phyloP scores from a whole-genome alignment of 2,797 vertebrate genomes.

The Borostomias antarcticus region DNA sequence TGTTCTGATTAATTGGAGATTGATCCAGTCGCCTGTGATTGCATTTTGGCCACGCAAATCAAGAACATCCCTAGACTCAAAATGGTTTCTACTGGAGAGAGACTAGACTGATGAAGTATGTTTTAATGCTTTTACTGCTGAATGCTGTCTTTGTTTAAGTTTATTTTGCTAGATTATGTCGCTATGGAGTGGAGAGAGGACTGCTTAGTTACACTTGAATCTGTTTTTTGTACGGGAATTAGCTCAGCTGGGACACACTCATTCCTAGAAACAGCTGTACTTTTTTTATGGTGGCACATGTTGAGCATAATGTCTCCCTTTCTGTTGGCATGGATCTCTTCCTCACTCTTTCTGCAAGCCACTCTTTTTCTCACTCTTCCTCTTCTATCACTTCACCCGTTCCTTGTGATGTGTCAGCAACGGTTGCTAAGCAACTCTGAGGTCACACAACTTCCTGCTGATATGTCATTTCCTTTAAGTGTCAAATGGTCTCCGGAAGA shows the following conservation, averaged over 20 bases:
- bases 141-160: constrained; percentile 39
- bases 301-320: background rate
- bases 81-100: too few species aligned
- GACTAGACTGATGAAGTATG: background rate
- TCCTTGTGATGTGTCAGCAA: constrained; percentile 50
- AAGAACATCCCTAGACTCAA: too few species aligned
- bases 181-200: too few species aligned
- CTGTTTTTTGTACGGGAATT: background rate
- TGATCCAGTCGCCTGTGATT: too few species aligned
- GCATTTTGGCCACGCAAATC: too few species aligned
- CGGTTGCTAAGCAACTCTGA: constrained; percentile 59
- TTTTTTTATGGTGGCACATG: background rate
- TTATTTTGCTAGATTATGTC: background rate
- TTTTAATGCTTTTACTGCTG: constrained; percentile 11
- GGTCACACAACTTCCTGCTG: constrained; percentile 54
- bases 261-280: background rate
- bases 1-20: too few species aligned
- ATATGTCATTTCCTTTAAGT: constrained; percentile 74
- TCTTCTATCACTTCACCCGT: constrained; percentile 47
- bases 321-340: background rate
- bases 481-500: constrained; percentile 49
- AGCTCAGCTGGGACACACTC: background rate
- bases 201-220: background rate
- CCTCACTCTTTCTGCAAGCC: background rate
- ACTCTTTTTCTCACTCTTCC: constrained; percentile 10